These are phyloP conservation scores for Amblyopsis rosae DNA, from an alignment of 2,113 vertebrate genomes.

Conservation along the genomic window DNA sequence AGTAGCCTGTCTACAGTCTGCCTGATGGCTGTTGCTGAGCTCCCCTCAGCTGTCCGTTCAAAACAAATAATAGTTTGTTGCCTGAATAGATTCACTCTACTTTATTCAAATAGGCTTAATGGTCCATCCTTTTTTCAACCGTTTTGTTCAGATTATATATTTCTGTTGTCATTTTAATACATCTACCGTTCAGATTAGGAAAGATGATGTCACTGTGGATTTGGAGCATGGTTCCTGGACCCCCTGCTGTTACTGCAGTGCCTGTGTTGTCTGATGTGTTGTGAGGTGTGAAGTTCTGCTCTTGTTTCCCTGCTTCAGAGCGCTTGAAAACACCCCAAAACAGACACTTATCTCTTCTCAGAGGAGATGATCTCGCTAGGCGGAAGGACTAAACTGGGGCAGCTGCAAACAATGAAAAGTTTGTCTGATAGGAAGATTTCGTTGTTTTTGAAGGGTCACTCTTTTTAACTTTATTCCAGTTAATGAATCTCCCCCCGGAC, in stretches of 20 bases:
- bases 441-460: no score
- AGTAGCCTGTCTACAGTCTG: no score
- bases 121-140: not conserved
- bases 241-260: not conserved
- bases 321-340: conserved; percentile 42
- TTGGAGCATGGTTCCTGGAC: no score
- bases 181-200: not conserved
- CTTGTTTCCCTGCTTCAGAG: conserved; percentile 11
- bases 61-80: no score
- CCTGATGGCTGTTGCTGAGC: no score
- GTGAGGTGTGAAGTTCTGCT: not conserved
- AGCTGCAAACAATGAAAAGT: conserved; percentile 36
- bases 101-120: no score
- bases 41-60: no score
- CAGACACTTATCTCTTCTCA: conserved; percentile 32
- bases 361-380: conserved; percentile 18
- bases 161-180: not conserved
- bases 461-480: no score
- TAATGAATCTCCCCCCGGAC: no score
- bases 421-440: not conserved
- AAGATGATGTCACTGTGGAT: no score
- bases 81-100: no score
- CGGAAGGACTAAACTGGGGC: conserved; percentile 46
- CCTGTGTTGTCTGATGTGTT: not conserved
- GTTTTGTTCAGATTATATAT: not conserved